Evolutionary conservation across 2,888 invertebrate genomes (phyloP), one percentile per base, ranked within the genome.

Genomic region (Heteropelma amictum): DNA sequence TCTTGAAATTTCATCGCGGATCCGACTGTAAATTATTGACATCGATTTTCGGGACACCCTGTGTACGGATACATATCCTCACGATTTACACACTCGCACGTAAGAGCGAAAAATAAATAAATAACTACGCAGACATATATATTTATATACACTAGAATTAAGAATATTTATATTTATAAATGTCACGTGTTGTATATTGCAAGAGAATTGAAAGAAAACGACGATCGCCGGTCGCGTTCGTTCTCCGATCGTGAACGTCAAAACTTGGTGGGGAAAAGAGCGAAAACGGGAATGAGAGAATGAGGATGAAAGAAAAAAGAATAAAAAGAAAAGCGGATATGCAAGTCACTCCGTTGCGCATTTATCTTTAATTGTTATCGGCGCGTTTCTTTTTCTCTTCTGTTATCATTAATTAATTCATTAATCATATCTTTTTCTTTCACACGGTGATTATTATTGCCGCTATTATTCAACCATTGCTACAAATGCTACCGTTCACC

Each of bases 91-190:
- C n/a, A n/a, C n/a, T n/a, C n/a, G n/a, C n/a, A n/a, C n/a, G n/a
- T n/a, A n/a, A n/a, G n/a, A n/a, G n/a, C n/a, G n/a, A n/a, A n/a
- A n/a, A n/a, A n/a, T n/a, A n/a, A n/a, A n/a, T n/a, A n/a, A n/a
- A n/a, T n/a, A n/a, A n/a, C n/a, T n/a, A n/a, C n/a, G n/a, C 12
- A 23, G 19, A 40, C 17, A 38, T 26, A 28, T n/a, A n/a, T n/a
- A n/a, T n/a, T n/a, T n/a, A 60, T 33, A 49, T 38, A 51, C 35
- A 49, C 14, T 14, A 17, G 17, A 30, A 30, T 10, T 45, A 42
- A 53, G 26, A 54, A 54, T 61, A 64, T 65, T 54, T 33, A 30
- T 60, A 70, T 70, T 71, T 49, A 71, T 71, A 64, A 45, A 45
- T 53, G 45, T 61, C 60, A 53, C 53, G 42, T 56, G 40, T 42